A percentile compares a stretch with the other conserved stretches of the same genome.
Evolutionary conservation across 2,888 invertebrate species (phyloP).

Genomic region (Nemotelus pantherinus): DNA sequence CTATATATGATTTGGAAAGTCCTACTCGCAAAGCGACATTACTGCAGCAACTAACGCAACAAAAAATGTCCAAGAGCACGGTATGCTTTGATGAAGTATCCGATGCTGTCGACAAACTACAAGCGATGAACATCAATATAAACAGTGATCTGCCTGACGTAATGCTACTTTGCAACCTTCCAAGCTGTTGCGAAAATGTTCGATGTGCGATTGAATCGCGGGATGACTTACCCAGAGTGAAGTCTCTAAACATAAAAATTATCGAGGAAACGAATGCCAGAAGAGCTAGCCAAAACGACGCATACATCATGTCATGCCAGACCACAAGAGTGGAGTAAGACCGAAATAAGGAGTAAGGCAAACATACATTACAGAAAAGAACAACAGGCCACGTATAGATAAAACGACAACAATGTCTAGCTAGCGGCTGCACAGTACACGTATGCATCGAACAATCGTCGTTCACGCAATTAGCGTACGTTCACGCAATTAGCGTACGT

Average conservation of each 20-base stretch:
- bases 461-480: not conserved
- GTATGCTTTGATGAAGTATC: slow-evolving; percentile 57
- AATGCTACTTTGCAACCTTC: slow-evolving; percentile 56
- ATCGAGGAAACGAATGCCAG: slow-evolving; percentile 54
- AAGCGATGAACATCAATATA: slow-evolving; percentile 54
- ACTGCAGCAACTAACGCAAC: slow-evolving; percentile 57
- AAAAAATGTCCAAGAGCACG: slow-evolving; percentile 55
- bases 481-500: not conserved
- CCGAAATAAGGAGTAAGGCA: too few relatives aligned
- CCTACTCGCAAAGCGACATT: slow-evolving; percentile 60
- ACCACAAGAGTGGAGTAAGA: too few relatives aligned
- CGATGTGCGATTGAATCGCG: slow-evolving; percentile 57
- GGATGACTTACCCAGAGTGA: slow-evolving; percentile 55
- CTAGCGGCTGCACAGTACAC: slow-evolving; percentile 9
- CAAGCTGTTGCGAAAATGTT: slow-evolving; percentile 55
- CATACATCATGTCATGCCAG: too few relatives aligned
- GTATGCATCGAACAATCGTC: not conserved
- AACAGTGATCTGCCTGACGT: slow-evolving; percentile 55
- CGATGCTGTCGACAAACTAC: slow-evolving; percentile 57
- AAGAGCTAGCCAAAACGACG: not conserved
- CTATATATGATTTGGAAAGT: slow-evolving; percentile 58
- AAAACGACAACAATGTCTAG: not conserved
- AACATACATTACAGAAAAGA: too few relatives aligned
- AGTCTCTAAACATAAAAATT: slow-evolving; percentile 55
- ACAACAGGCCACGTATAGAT: too few relatives aligned